These are phyloP conservation scores for Amphimallon solstitiale DNA, from an alignment of 2,888 invertebrate genomes.

Conservation along the genomic window DNA sequence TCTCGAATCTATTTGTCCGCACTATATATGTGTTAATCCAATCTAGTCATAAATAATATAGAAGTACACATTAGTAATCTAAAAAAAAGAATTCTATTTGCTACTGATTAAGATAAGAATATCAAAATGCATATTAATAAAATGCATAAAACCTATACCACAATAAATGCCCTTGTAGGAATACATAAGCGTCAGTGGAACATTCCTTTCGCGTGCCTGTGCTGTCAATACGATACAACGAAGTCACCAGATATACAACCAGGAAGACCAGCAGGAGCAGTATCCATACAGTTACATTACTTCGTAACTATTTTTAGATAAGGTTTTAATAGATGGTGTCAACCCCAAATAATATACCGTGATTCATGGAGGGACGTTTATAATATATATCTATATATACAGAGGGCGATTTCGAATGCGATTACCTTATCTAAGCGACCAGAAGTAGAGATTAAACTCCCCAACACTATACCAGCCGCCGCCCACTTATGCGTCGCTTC, in stretches of 20 bases:
- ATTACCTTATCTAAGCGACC: constrained; percentile 65
- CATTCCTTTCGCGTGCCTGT: too few relatives aligned
- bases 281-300: constrained; percentile 47
- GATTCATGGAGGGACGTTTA: constrained; percentile 56
- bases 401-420: constrained; percentile 58
- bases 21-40: too few relatives aligned
- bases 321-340: constrained; percentile 64
- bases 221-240: background rate
- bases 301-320: constrained; percentile 62
- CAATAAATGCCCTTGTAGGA: too few relatives aligned
- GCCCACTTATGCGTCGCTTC: constrained; percentile 16
- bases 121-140: too few relatives aligned
- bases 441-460: constrained; percentile 63
- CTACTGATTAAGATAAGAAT: too few relatives aligned
- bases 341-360: constrained; percentile 61
- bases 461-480: constrained; percentile 29
- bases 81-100: too few relatives aligned
- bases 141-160: too few relatives aligned
- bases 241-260: background rate
- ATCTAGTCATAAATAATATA: too few relatives aligned
- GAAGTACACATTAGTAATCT: too few relatives aligned
- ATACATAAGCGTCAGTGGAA: too few relatives aligned
- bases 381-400: constrained; percentile 49
- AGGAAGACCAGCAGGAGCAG: background rate
- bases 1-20: too few relatives aligned